Evolutionary conservation across 2,888 invertebrate species (phyloP).

Genomic region (Drosophila mayaguana): DNA sequence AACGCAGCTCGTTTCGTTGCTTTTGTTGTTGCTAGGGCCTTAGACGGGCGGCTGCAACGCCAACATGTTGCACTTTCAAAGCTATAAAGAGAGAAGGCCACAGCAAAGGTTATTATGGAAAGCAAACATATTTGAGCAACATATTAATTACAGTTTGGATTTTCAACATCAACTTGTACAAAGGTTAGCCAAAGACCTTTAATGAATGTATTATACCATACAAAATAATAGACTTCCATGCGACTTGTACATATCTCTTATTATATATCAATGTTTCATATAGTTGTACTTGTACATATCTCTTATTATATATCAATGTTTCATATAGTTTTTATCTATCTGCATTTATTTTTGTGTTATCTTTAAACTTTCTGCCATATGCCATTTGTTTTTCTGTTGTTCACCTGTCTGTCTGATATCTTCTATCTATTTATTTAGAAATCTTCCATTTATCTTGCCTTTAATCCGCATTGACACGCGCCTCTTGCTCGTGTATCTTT

Average conservation of each 20-base stretch:
- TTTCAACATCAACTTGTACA: background rate
- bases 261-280: too few relatives aligned
- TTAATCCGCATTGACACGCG: background rate
- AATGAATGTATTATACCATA: background rate
- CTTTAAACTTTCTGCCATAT: background rate
- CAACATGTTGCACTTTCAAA: constrained; percentile 29
- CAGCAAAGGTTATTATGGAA: constrained; percentile 8
- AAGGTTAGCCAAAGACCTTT: background rate
- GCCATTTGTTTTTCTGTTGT: background rate
- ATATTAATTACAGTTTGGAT: background rate
- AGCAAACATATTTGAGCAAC: background rate
- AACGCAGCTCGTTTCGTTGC: constrained; percentile 15
- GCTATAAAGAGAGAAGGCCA: constrained; percentile 32
- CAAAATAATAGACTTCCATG: too few relatives aligned
- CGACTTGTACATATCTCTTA: too few relatives aligned
- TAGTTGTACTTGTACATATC: too few relatives aligned
- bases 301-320: background rate
- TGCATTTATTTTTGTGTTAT: background rate
- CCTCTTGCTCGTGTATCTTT: background rate
- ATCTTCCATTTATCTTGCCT: background rate
- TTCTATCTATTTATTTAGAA: background rate
- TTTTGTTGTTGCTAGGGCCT: constrained; percentile 15
- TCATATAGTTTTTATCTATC: background rate
- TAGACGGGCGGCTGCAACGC: constrained; percentile 28
- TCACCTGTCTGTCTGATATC: background rate